Evolutionary conservation across 2,797 vertebrate genomes (phyloP).

Genomic region (Adelosebastes latens): DNA sequence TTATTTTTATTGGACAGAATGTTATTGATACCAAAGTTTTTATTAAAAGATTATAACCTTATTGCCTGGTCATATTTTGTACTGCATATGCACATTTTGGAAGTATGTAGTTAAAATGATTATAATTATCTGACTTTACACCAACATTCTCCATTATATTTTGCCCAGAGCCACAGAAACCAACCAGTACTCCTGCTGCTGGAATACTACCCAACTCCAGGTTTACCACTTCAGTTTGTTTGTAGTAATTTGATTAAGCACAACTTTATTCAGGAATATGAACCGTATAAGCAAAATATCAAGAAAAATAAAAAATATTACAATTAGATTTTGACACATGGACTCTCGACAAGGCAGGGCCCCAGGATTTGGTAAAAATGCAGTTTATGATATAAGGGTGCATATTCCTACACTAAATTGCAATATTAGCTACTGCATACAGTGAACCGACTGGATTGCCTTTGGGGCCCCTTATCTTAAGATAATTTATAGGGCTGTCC

Average conservation of each 20-base stretch:
- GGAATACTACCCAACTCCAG: not conserved
- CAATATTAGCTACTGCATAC: no score
- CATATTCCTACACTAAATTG: no score
- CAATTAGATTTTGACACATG: no score
- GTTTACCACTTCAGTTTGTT: not conserved
- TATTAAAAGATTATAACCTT: constrained; percentile 81
- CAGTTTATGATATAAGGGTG: no score
- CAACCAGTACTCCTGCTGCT: not conserved
- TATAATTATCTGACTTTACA: not conserved
- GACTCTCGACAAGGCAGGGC: no score
- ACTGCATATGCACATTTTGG: not conserved
- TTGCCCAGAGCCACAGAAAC: not conserved
- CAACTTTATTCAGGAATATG: not conserved
- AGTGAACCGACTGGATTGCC: no score
- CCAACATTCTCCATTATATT: not conserved
- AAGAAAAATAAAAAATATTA: no score
- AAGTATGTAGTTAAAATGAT: not conserved
- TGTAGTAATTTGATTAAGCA: not conserved
- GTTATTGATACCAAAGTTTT: constrained; percentile 84
- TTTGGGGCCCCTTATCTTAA: no score
- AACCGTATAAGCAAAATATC: no score
- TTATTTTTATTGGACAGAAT: constrained; percentile 74
- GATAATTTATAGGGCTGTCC: no score
- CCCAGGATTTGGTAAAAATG: no score
- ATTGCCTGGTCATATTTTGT: constrained; percentile 26